Conservation (phyloP, 2,888 invertebrate genomes). For the Tetramorium bicarinatum region DNA sequence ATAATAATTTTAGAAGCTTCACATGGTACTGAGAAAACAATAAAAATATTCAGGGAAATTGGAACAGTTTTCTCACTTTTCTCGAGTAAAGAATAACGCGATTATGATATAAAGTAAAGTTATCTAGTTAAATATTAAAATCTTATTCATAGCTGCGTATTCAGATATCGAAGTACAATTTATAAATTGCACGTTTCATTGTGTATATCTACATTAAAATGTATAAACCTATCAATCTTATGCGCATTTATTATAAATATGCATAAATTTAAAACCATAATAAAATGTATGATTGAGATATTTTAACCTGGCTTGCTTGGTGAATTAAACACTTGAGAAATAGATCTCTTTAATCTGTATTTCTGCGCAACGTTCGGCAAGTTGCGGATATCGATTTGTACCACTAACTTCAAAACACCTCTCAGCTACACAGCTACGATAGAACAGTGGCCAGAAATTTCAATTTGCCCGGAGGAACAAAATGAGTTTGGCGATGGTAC, state of each 20-base stretch:
- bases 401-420: slow-evolving; percentile 67
- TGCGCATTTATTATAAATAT: background rate
- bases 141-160: background rate
- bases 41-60: background rate
- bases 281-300: background rate
- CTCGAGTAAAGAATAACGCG: background rate
- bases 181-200: slow-evolving; percentile 1
- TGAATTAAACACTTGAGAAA: background rate
- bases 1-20: slow-evolving; percentile 7
- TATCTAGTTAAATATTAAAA: background rate
- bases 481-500: slow-evolving; percentile 54
- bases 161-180: background rate
- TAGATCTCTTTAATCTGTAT: background rate
- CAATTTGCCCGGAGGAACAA: slow-evolving; percentile 72
- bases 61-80: background rate
- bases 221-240: background rate
- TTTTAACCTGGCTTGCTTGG: background rate
- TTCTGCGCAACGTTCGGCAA: slow-evolving; percentile 24
- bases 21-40: background rate
- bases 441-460: slow-evolving; percentile 70
- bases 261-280: background rate
- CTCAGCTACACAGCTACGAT: slow-evolving; percentile 40
- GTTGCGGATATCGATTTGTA: slow-evolving; percentile 70
- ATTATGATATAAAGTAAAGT: background rate
- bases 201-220: background rate